Evolutionary conservation across 2,888 invertebrate genomes (phyloP), one percentile per base, ranked within the genome.

Genomic region (Elgonia sp.): DNA sequence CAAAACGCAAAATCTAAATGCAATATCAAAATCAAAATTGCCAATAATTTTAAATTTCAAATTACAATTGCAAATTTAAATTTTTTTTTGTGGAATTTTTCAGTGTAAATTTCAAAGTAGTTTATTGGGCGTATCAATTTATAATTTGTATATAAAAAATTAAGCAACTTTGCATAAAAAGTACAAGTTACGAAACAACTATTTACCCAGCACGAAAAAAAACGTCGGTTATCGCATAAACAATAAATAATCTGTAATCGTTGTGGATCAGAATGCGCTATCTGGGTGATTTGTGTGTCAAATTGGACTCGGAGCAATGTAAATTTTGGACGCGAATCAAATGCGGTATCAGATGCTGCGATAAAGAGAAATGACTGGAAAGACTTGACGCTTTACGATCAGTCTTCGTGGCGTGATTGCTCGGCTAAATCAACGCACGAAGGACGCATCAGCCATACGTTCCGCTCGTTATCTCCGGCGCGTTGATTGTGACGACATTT

Each of bases 401-500:
- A 14, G 21, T 62, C 62, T 46, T 46, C 12, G 46, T 12, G 46
- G 10, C 46, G 14, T 46, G 46, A 46, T 46, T 46, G 46, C 46
- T 46, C 46, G 46, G 57, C 18, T 62, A 57, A 63, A 63, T 50
- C 77, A 55, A 50, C 50, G 62, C 40, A 18, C 80, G 80, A 80
- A 80, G 80, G 70, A 70, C 76, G 76, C 55, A 39, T 42, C 42
- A 12, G 14, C 20, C 65, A 16, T 39, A 37, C 65, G 29, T 65
- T 42, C 42, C 65, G 65, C 65, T 42, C 42, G 65, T 42, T 65
- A 65, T 65, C 65, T 65, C 42, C 14, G 65, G 20, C 29, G 65
- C 65, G 42, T 42, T 65, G 42, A 42, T 79, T 60, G 69, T 60
- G 55, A 67, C 55, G 76, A 62, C 62, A 73, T 87, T 87, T 87